Conservation (phyloP, 2,888 invertebrate genomes). For the Synanthedon myopaeformis region DNA sequence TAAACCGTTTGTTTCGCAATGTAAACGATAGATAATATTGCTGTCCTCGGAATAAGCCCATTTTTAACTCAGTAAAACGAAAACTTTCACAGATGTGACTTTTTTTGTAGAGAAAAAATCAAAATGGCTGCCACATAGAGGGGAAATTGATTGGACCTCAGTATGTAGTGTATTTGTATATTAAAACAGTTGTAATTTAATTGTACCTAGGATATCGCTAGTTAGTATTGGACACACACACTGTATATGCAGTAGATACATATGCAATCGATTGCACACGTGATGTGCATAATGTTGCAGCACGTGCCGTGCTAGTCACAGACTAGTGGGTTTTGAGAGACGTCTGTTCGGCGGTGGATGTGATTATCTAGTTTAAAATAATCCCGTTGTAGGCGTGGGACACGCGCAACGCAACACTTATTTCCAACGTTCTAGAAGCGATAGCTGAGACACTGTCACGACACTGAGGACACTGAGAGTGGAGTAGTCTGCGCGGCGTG, state of each 20-base stretch:
- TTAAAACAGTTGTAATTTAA: background rate
- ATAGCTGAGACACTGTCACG: slow-evolving; percentile 44
- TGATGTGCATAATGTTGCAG: slow-evolving; percentile 24
- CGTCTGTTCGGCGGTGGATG: slow-evolving; percentile 25
- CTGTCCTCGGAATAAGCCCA: no score
- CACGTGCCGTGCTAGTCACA: slow-evolving; percentile 33
- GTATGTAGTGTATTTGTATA: background rate
- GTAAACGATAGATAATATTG: no score
- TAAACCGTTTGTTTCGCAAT: no score
- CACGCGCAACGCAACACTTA: slow-evolving; percentile 65
- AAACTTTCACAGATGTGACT: no score
- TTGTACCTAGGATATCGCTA: background rate
- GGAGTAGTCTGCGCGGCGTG: slow-evolving; percentile 58
- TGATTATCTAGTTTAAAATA: slow-evolving; percentile 56
- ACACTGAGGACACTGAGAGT: slow-evolving; percentile 49
- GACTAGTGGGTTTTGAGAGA: slow-evolving; percentile 28
- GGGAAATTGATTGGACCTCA: no score
- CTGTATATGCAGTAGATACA: slow-evolving; percentile 7
- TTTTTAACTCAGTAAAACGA: no score
- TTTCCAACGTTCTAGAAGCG: slow-evolving; percentile 62
- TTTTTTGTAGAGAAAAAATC: no score
- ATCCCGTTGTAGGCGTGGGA: slow-evolving; percentile 59
- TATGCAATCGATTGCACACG: slow-evolving; percentile 21
- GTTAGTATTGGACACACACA: slow-evolving; percentile 23
- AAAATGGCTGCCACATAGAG: no score